Evolutionary conservation across 2,113 vertebrate species (phyloP).

Genomic region (Danionella cerebrum): DNA sequence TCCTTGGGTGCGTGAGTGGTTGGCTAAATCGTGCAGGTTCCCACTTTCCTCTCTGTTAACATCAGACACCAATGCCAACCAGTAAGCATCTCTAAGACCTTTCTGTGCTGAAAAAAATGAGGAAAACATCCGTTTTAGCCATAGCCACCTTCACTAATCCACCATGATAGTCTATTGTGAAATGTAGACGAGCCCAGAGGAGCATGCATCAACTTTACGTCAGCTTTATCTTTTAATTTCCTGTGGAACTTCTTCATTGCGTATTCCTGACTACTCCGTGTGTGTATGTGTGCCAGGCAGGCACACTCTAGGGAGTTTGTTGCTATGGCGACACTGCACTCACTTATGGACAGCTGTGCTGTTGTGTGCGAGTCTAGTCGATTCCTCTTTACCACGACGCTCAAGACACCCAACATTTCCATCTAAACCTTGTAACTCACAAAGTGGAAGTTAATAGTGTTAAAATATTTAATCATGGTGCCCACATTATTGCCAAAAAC

Average conservation of each 20-base stretch:
- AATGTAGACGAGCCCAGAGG: neutral
- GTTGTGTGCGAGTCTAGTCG: constrained; percentile 7
- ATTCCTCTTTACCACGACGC: neutral
- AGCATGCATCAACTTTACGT: neutral
- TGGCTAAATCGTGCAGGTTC: no score
- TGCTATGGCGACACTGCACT: constrained; percentile 58
- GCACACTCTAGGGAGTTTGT: constrained; percentile 51
- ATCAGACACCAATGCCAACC: no score
- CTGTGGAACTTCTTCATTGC: neutral
- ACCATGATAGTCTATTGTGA: neutral
- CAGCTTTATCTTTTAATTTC: constrained; percentile 19
- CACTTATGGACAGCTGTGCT: constrained; percentile 40
- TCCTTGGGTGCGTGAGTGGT: no score
- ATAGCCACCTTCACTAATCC: neutral
- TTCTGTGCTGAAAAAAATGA: no score
- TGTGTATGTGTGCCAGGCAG: constrained; percentile 32
- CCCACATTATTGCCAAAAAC: no score
- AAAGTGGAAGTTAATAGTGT: no score
- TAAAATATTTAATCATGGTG: no score
- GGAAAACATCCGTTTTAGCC: neutral
- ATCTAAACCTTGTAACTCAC: no score
- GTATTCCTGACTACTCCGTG: neutral
- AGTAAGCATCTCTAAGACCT: no score
- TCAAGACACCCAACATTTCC: neutral
- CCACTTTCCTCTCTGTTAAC: neutral